Percentiles rank a stretch among this genome's conserved stretches.
These are phyloP conservation scores for Aurelia coerulea DNA, from an alignment of 30 jellyfish, hydroid and myxozoan genomes.

Conservation along the genomic window DNA sequence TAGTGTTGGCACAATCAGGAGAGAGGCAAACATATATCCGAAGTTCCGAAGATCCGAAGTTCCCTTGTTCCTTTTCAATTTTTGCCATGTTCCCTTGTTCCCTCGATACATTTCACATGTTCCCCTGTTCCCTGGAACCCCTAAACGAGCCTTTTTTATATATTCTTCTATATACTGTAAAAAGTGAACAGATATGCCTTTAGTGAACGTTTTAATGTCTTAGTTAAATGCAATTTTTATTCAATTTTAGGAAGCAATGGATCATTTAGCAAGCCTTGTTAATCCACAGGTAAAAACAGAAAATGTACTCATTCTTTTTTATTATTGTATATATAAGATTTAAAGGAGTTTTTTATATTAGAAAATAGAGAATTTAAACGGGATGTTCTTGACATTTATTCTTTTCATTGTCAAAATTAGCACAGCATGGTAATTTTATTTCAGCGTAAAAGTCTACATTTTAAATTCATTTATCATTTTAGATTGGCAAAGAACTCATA, in stretches of 20 bases:
- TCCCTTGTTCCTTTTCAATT: too few relatives aligned
- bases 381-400: not conserved
- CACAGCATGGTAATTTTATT: not conserved
- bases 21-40: too few relatives aligned
- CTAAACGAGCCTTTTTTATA: too few relatives aligned
- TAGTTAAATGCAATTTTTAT: not conserved
- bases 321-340: not conserved
- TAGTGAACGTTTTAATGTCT: too few relatives aligned
- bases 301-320: not conserved
- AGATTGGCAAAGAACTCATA: slow-evolving; percentile 50
- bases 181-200: too few relatives aligned
- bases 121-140: too few relatives aligned
- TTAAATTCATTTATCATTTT: not conserved
- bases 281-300: slow-evolving; percentile 9
- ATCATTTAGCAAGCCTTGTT: slow-evolving; percentile 46
- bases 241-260: slow-evolving; percentile 71
- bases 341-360: too few relatives aligned
- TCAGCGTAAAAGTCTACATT: not conserved
- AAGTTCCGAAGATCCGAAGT: too few relatives aligned
- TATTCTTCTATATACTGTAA: not conserved
- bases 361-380: too few relatives aligned
- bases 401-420: not conserved
- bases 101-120: too few relatives aligned
- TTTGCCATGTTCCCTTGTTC: too few relatives aligned
- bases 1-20: too few relatives aligned